phyloP scores from a whole-genome alignment of 2,113 vertebrate species.

The Capreolus pygargus region DNA sequence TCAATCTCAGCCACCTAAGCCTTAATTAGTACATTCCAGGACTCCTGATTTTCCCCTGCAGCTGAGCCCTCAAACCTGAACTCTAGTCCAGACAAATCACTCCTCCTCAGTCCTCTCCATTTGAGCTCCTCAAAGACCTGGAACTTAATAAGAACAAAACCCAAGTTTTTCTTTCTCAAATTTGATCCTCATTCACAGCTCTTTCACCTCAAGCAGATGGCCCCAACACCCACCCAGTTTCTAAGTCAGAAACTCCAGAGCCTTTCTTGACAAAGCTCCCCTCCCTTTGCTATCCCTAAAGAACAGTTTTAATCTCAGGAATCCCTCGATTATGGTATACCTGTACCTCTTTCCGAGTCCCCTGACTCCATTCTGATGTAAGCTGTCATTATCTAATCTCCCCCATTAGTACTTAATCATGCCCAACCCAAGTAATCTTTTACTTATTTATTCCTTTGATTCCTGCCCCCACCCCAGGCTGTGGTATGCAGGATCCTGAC shows the following conservation, averaged over 20 bases:
- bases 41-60: background rate
- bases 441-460: background rate
- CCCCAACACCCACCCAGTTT: background rate
- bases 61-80: background rate
- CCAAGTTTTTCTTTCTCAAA: constrained; percentile 13
- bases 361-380: background rate
- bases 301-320: background rate
- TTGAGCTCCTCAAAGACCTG: constrained; percentile 20
- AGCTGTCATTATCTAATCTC: background rate
- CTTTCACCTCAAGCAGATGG: background rate
- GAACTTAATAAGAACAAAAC: constrained; percentile 15
- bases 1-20: background rate
- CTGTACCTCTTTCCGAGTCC: background rate
- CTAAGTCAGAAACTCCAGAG: background rate
- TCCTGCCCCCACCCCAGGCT: background rate
- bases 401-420: background rate
- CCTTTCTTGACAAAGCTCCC: background rate
- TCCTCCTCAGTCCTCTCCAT: background rate
- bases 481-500: background rate
- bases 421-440: background rate
- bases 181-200: background rate
- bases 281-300: background rate
- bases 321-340: background rate
- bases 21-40: background rate
- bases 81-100: background rate